These are phyloP conservation scores for Rhagophthalmus giganteus DNA, from an alignment of 2,888 invertebrate genomes.

Conservation along the genomic window DNA sequence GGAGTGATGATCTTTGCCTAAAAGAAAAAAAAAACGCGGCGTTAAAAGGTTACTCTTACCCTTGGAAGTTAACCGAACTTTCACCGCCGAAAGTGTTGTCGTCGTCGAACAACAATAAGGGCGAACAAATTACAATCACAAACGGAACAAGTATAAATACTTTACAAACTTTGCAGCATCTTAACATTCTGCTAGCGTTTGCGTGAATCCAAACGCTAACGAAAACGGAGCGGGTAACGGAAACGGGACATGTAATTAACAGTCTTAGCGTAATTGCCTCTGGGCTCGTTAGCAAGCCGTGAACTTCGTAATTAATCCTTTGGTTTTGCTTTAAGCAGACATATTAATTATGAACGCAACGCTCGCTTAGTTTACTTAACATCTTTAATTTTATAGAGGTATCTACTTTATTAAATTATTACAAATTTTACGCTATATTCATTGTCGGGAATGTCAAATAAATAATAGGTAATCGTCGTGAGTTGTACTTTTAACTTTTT, in stretches of 20 bases:
- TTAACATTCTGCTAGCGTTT: constrained; percentile 37
- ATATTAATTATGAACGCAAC: constrained; percentile 54
- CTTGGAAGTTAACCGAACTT: no score
- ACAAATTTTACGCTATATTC: constrained; percentile 33
- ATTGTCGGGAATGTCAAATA: constrained; percentile 9
- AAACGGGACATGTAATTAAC: constrained; percentile 53
- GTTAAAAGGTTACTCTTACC: no score
- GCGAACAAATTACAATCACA: constrained; percentile 32
- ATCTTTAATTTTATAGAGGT: constrained; percentile 32
- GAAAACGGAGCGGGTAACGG: constrained; percentile 31
- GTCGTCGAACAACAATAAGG: constrained; percentile 16
- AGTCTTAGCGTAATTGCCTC: constrained; percentile 58
- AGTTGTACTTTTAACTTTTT: no score
- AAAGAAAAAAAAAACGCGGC: no score
- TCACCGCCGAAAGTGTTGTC: constrained; percentile 7
- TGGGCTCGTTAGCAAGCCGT: constrained; percentile 59
- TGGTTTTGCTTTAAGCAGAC: constrained; percentile 56
- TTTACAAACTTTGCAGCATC: constrained; percentile 45
- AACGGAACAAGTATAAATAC: constrained; percentile 44
- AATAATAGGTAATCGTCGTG: constrained; percentile 6
- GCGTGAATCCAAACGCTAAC: constrained; percentile 29
- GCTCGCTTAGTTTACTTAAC: constrained; percentile 47
- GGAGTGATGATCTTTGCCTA: constrained; percentile 68
- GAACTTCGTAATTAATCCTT: constrained; percentile 59
- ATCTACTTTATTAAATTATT: constrained; percentile 44